These are phyloP conservation scores for Dreissena polymorpha DNA, from an alignment of 1,140 invertebrate genomes.

Conservation along the genomic window DNA sequence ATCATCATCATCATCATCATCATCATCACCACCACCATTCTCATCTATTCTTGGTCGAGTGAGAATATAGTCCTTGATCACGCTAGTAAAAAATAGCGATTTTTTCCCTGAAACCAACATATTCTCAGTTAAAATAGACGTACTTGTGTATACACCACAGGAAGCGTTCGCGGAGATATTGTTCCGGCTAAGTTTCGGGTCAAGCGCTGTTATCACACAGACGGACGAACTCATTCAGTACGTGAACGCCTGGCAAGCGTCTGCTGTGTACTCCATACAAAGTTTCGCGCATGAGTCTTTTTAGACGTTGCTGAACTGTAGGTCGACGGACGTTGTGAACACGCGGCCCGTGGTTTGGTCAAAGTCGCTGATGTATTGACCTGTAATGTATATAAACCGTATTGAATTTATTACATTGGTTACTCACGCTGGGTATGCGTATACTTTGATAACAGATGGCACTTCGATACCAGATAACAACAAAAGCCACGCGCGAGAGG, in stretches of 20 bases:
- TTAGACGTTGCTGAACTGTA: slow-evolving; percentile 31
- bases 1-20: no score
- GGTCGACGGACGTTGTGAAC: background rate
- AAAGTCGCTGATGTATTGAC: slow-evolving; percentile 31
- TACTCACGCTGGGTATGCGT: no score
- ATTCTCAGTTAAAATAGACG: background rate
- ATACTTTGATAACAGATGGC: no score
- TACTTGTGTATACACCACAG: slow-evolving; percentile 46
- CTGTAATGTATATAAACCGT: background rate
- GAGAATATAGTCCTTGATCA: no score
- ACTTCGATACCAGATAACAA: no score
- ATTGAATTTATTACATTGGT: background rate
- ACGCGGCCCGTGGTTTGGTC: background rate
- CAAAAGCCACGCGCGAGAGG: no score
- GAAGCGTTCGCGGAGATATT: slow-evolving; percentile 19
- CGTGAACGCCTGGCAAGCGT: slow-evolving; percentile 23
- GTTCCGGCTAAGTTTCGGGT: slow-evolving; percentile 1
- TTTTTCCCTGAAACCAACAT: no score
- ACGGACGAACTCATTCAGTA: slow-evolving; percentile 9
- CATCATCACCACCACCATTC: no score
- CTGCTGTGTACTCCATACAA: slow-evolving; percentile 37
- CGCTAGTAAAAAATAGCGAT: no score
- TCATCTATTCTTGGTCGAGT: no score
- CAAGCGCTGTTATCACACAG: slow-evolving; percentile 17
- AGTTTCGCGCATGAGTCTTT: slow-evolving; percentile 42